phyloP scores from a whole-genome alignment of 2,888 invertebrate genomes.

The Antitype chi region DNA sequence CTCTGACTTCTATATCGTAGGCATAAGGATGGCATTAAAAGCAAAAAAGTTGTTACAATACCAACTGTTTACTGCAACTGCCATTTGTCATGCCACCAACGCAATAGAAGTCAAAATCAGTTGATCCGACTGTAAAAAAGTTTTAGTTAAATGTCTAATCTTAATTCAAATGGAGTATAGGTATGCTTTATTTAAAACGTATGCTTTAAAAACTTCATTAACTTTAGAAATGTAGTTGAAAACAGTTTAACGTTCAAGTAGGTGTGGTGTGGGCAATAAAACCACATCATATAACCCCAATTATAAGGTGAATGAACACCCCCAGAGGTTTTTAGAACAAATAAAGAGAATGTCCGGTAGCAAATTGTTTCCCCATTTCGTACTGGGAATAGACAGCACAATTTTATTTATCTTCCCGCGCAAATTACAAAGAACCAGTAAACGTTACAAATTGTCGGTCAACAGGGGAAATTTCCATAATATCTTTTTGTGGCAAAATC shows the following conservation, averaged over 20 bases:
- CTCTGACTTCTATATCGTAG: too few species aligned
- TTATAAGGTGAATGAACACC: constrained; percentile 34
- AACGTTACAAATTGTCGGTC: constrained; percentile 27
- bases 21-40: too few species aligned
- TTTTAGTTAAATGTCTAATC: too few species aligned
- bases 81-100: too few species aligned
- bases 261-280: constrained; percentile 36
- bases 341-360: constrained; percentile 29
- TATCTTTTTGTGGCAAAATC: neutral
- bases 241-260: neutral
- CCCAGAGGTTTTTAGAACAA: constrained; percentile 42
- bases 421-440: constrained; percentile 29
- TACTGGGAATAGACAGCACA: constrained; percentile 44
- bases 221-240: neutral
- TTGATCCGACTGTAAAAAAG: too few species aligned
- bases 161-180: too few species aligned
- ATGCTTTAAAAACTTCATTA: neutral
- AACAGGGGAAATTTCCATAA: constrained; percentile 36
- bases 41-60: too few species aligned
- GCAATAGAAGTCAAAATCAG: too few species aligned
- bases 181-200: neutral
- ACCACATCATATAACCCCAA: constrained; percentile 19
- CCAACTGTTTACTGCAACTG: too few species aligned
- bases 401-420: constrained; percentile 33
- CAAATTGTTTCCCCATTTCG: constrained; percentile 47